phyloP scores from a whole-genome alignment of 2,113 vertebrate genomes.

The Laticauda laticaudata region DNA sequence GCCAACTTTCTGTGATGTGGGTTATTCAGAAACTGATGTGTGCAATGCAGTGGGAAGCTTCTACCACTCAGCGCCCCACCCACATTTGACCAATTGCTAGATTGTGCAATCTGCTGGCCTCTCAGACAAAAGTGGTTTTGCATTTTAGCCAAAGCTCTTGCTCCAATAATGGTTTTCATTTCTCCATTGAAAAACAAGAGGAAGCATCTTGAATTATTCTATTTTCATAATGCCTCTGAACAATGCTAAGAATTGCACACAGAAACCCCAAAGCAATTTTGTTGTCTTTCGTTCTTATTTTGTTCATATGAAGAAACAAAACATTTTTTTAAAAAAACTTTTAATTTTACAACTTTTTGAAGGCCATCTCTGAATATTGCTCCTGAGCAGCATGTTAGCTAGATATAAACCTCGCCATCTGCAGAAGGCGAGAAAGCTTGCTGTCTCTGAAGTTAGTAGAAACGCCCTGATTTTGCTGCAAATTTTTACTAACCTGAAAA shows the following conservation, averaged over 20 bases:
- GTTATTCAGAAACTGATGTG: not conserved
- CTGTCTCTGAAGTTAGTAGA: not conserved
- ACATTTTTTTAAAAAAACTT: not conserved
- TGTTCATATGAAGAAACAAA: not conserved
- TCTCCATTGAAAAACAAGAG: constrained; percentile 20
- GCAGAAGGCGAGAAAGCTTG: not conserved
- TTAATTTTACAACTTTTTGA: not conserved
- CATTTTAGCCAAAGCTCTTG: constrained; percentile 7
- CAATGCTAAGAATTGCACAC: not conserved
- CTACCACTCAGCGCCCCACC: constrained; percentile 11
- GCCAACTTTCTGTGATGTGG: not conserved
- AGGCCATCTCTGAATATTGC: not conserved
- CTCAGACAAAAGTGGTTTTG: not conserved
- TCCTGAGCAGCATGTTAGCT: not conserved
- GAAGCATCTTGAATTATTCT: not conserved
- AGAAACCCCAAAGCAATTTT: not conserved
- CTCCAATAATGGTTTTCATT: constrained; percentile 2
- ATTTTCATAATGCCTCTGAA: not conserved
- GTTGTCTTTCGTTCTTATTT: not conserved
- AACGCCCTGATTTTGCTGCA: not conserved
- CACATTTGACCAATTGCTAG: not conserved
- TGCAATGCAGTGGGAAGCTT: not conserved
- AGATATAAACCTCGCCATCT: too few species aligned
- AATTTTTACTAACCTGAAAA: constrained; percentile 82
- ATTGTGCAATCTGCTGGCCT: not conserved